A percentile compares a stretch with the other conserved stretches of the same genome.
Evolutionary conservation across 35 echinoderm and acorn worm species (phyloP).

Genomic region (Holothuria glaberrima): DNA sequence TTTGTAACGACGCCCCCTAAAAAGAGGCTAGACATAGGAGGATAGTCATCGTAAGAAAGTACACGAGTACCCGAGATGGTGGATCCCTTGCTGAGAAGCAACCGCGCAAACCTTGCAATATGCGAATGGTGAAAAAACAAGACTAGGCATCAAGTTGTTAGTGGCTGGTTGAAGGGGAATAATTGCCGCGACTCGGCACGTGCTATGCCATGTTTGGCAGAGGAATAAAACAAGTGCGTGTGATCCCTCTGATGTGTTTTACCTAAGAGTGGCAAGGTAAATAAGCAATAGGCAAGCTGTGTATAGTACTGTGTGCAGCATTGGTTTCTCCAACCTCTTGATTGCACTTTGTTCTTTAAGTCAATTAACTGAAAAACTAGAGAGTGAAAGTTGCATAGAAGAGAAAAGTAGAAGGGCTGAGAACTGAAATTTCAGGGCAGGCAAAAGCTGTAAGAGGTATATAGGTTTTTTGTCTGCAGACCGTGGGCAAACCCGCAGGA

Average conservation of each 20-base stretch:
- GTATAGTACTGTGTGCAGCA: not conserved
- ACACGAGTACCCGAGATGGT: conserved; percentile 30
- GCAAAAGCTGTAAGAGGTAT: not conserved
- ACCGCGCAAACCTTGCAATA: conserved; percentile 34
- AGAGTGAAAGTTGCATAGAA: not conserved
- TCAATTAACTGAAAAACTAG: conserved; percentile 39
- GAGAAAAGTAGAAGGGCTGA: not conserved
- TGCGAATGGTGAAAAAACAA: conserved; percentile 56
- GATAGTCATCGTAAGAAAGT: conserved; percentile 1
- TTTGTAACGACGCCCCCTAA: too few relatives aligned
- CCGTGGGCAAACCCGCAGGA: conserved; percentile 39
- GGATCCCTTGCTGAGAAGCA: conserved; percentile 45
- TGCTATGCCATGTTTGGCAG: conserved; percentile 33
- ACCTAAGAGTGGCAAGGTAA: not conserved
- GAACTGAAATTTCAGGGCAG: not conserved
- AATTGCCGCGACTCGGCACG: conserved; percentile 48
- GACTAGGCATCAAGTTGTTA: conserved; percentile 21
- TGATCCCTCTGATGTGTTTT: conserved; percentile 20
- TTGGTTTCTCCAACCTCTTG: not conserved
- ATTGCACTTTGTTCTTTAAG: conserved; percentile 61
- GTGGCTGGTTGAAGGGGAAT: conserved; percentile 40
- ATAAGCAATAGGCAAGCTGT: too few relatives aligned
- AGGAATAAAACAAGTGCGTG: conserved; percentile 38
- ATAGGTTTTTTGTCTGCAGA: not conserved
- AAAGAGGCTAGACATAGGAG: too few relatives aligned